phyloP scores from a whole-genome alignment of 2,113 vertebrate genomes.

The Telmatochromis bifrenatus region DNA sequence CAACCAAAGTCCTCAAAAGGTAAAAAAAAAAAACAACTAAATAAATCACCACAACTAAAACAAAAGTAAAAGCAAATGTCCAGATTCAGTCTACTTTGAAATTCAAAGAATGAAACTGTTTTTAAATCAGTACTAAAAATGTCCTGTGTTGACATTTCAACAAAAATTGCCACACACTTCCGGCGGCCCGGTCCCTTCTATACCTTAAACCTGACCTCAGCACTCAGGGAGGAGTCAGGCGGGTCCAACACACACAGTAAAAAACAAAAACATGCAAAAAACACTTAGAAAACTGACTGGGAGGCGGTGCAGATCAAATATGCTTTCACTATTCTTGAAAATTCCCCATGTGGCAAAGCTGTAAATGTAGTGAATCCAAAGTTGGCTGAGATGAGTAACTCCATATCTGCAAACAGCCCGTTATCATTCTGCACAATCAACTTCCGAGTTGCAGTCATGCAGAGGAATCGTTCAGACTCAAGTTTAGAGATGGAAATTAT shows the following conservation, averaged over 20 bases:
- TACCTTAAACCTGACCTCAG: not conserved
- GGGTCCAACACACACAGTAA: not conserved
- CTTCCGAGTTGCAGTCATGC: not conserved
- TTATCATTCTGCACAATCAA: not conserved
- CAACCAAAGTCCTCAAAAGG: not conserved
- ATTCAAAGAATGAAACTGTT: not conserved
- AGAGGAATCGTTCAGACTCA: not conserved
- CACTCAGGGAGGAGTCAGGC: not conserved
- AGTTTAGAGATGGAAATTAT: not conserved
- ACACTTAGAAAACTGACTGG: fast-evolving
- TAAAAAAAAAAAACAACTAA: not conserved
- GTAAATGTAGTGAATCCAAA: not conserved
- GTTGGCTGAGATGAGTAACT: not conserved
- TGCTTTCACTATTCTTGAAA: not conserved
- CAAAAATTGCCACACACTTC: not conserved
- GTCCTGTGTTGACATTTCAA: not conserved
- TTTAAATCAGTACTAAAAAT: not conserved
- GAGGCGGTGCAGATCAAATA: not conserved
- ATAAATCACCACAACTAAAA: not conserved
- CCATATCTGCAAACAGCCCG: not conserved
- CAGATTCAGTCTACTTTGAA: not conserved
- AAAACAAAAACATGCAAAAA: not conserved
- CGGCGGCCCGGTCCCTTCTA: fast-evolving
- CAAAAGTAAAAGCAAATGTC: not conserved
- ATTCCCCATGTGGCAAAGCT: not conserved